Percentiles rank a stretch among this genome's conserved stretches.
Evolutionary conservation across 2,888 invertebrate genomes (phyloP).

Genomic region (Alviniconcha strummeri): DNA sequence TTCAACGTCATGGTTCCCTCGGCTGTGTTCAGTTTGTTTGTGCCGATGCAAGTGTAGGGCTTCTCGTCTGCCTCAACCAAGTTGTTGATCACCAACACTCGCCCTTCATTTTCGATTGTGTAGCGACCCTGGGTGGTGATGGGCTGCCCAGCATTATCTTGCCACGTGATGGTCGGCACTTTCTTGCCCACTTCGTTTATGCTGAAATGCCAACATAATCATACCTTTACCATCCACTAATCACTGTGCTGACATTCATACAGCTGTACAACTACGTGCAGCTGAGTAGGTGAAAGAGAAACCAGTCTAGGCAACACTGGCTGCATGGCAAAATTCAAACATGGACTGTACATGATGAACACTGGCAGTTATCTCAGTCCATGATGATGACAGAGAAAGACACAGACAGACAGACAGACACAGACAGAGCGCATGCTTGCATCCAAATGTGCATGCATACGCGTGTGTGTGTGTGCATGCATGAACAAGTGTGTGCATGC

Average conservation of each 20-base stretch:
- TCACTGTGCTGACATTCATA: neutral
- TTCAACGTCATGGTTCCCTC: conserved; percentile 19
- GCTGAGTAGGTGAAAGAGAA: neutral
- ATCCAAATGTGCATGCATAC: too few relatives aligned
- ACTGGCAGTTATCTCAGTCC: too few relatives aligned
- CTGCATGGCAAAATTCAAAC: too few relatives aligned
- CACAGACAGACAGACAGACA: too few relatives aligned
- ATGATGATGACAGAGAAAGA: too few relatives aligned
- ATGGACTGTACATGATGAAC: too few relatives aligned
- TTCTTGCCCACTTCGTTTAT: neutral
- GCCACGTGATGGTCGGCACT: conserved; percentile 30
- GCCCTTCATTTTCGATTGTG: neutral
- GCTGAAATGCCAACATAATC: too few relatives aligned
- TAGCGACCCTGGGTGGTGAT: conserved; percentile 23
- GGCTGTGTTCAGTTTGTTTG: conserved; percentile 1
- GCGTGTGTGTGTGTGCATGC: too few relatives aligned
- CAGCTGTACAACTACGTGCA: neutral
- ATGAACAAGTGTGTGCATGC: too few relatives aligned
- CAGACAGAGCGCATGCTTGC: too few relatives aligned
- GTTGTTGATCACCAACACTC: conserved; percentile 36
- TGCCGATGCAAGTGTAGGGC: conserved; percentile 34
- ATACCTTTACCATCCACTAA: neutral
- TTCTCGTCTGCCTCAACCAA: conserved; percentile 36
- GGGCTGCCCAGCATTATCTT: neutral
- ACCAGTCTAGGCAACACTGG: too few relatives aligned